Evolutionary conservation across 1,140 invertebrate species (phyloP).

Genomic region (Aporrectodea caliginosa): DNA sequence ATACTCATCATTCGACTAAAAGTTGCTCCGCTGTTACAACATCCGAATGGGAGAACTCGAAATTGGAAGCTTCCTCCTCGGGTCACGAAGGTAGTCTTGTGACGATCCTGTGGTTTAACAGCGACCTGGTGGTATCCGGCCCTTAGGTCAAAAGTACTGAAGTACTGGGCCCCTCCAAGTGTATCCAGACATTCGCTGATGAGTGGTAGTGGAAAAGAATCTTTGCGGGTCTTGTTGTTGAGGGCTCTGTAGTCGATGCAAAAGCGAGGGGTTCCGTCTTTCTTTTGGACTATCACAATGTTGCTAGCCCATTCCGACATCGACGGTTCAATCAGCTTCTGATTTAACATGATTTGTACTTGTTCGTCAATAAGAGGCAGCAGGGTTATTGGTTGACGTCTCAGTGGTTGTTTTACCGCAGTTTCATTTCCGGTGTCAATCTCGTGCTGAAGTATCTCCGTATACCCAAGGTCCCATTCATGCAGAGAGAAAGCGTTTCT

Average conservation of each 20-base stretch:
- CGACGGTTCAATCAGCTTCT: constrained; percentile 17
- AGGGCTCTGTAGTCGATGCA: constrained; percentile 41
- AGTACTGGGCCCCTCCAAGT: constrained; percentile 35
- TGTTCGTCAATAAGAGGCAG: not conserved
- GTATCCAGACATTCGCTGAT: constrained; percentile 42
- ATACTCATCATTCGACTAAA: constrained; percentile 43
- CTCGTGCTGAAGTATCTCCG: no score
- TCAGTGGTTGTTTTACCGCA: constrained; percentile 10
- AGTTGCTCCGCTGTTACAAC: constrained; percentile 38
- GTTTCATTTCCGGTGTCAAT: no score
- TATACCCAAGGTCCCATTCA: no score
- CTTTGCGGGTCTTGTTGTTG: constrained; percentile 38
- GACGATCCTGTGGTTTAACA: constrained; percentile 42
- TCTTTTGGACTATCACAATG: constrained; percentile 42
- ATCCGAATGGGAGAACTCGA: constrained; percentile 39
- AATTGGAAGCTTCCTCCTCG: constrained; percentile 34
- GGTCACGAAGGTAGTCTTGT: constrained; percentile 44
- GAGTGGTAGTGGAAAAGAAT: constrained; percentile 38
- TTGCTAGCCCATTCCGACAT: constrained; percentile 41
- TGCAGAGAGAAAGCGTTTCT: no score
- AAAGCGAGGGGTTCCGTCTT: constrained; percentile 37
- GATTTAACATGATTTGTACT: not conserved
- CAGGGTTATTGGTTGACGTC: not conserved
- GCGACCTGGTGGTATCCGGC: constrained; percentile 52
- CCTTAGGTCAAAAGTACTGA: constrained; percentile 37